phyloP scores from a whole-genome alignment of 2,113 vertebrate species.

The Aramus guarauna region DNA sequence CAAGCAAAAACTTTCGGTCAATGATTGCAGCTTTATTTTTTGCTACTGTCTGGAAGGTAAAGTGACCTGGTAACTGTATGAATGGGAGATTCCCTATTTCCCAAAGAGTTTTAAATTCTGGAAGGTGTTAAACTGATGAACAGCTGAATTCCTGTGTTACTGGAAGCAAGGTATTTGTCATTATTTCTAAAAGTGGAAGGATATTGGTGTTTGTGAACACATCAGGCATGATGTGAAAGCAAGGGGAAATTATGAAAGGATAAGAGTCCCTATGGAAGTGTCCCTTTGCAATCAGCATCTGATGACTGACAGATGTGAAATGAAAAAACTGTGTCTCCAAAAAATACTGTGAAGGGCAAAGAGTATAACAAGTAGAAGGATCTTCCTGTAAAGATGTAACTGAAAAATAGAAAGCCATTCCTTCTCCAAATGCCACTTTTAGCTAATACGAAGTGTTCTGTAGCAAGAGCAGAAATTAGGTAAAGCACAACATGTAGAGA shows the following conservation, averaged over 20 bases:
- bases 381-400: not conserved
- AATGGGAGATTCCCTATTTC: not conserved
- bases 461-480: not conserved
- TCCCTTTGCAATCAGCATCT: constrained; percentile 34
- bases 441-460: not conserved
- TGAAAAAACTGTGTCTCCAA: not conserved
- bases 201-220: constrained; percentile 15
- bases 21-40: not conserved
- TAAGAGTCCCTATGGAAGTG: constrained; percentile 14
- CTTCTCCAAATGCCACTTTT: not conserved
- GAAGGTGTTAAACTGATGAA: not conserved
- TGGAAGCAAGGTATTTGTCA: not conserved
- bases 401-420: constrained; percentile 21
- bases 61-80: not conserved
- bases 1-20: not conserved
- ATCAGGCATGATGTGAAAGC: constrained; percentile 7
- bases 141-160: not conserved
- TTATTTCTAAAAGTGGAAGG: not conserved
- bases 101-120: not conserved
- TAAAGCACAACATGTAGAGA: not conserved
- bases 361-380: not conserved
- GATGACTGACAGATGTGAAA: constrained; percentile 48
- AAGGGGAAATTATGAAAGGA: constrained; percentile 1
- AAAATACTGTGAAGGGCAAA: constrained; percentile 21
- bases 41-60: not conserved